Percentiles rank a stretch among this genome's conserved stretches.
Evolutionary conservation across 2,888 invertebrate species (phyloP).

Genomic region (Orchesella flavescens): DNA sequence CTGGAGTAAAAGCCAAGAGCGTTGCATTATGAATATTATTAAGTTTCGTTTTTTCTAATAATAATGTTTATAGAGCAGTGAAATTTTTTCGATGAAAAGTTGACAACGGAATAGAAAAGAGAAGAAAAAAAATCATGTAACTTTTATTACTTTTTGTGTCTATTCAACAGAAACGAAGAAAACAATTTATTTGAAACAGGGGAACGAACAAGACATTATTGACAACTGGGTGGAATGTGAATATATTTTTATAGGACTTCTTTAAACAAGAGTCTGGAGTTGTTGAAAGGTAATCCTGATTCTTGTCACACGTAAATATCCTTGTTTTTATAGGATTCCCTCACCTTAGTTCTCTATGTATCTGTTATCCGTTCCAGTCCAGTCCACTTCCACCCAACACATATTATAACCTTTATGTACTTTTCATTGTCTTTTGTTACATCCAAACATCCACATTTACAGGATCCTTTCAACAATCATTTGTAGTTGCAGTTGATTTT

Average conservation of each 20-base stretch:
- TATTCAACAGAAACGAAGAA: slow-evolving; percentile 7
- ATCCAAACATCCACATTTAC: slow-evolving; percentile 27
- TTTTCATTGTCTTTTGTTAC: slow-evolving; percentile 36
- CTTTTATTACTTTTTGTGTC: slow-evolving; percentile 42
- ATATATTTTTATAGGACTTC: slow-evolving; percentile 50
- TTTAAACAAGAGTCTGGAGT: slow-evolving; percentile 16
- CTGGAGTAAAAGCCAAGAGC: neutral
- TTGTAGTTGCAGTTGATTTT: neutral
- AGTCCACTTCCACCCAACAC: too few relatives aligned
- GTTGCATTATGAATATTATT: slow-evolving; percentile 16
- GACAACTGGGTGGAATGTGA: slow-evolving; percentile 36
- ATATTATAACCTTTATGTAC: neutral
- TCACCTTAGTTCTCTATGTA: neutral
- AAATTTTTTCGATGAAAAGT: slow-evolving; percentile 59
- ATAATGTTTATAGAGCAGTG: slow-evolving; percentile 45
- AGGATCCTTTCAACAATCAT: slow-evolving; percentile 8
- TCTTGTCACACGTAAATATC: slow-evolving; percentile 54
- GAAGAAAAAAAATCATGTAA: slow-evolving; percentile 30
- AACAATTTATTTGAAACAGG: slow-evolving; percentile 42
- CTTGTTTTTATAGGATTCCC: neutral
- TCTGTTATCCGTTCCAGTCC: neutral
- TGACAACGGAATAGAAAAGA: slow-evolving; percentile 7
- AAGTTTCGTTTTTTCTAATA: slow-evolving; percentile 23
- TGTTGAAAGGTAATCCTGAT: slow-evolving; percentile 55
- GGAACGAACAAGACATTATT: slow-evolving; percentile 54